Evolutionary conservation across 1,140 invertebrate species (phyloP), one percentile per base, ranked within the genome.

Genomic region (Tetramorium simillimum): DNA sequence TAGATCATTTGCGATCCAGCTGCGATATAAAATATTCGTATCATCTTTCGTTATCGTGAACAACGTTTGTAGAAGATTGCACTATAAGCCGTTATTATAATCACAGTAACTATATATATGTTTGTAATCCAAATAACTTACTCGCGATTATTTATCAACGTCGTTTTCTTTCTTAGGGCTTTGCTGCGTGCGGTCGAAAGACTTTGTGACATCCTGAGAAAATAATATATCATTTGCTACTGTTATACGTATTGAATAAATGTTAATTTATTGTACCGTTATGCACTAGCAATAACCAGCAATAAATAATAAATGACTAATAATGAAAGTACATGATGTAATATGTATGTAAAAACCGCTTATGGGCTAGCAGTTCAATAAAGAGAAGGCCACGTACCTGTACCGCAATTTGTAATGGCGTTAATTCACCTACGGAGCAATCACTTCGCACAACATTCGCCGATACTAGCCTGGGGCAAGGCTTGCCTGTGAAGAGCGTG

Each of bases 391-490:
- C 76, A 84, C 49, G 81, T 92, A 95, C 95, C 92, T 95, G 94
- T 81, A 95, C 93, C 40, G 95, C 95, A 73, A 95, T 94, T 93
- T 95, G 95, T 53, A 95, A 90, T 67, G 95, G 95, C 28, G 95
- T 95, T 28, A 93, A 90, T 87, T 95, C 95, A 12, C 94, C 95
- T 21, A 93, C 89, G 60, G 92, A 87, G 89, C 93, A 95, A 75
- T 95, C 94, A 16, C 86, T 94, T 77, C 93, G 89, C 51, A 88
- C 90, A 14, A 94, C 84, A 73, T 94, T 93, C 0, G 94, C 92
- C 51, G 94, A 94, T 40, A 94, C 70, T 40, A 95, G 89, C 77
- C 92, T 94, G 1, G 95, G 94, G 82, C 95, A 95, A 10, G 93
- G 93, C 69, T 94, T 95, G 0, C 95, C 95, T 60, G 95, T 95